Conservation (phyloP, 2,113 vertebrate species). For the Glareola pratincola region DNA sequence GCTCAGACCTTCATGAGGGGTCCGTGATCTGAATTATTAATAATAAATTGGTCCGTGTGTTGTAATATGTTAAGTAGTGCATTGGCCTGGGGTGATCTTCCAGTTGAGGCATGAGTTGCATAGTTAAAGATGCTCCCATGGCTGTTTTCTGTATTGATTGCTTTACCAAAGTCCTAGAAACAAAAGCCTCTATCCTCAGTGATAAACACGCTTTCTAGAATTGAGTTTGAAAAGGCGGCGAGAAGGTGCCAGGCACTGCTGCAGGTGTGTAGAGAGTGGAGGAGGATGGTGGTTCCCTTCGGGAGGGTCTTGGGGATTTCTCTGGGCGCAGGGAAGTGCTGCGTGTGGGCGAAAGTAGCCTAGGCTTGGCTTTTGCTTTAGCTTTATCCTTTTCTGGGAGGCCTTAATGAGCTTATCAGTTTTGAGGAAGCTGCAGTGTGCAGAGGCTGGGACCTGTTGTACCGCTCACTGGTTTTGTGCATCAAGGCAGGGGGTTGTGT, state of each 20-base stretch:
- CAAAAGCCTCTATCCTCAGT: not conserved
- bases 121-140: not conserved
- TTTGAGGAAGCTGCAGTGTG: not conserved
- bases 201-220: not conserved
- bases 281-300: not conserved
- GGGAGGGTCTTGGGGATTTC: not conserved
- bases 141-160: not conserved
- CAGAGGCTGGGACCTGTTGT: not conserved
- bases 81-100: not conserved
- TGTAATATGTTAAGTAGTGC: not conserved
- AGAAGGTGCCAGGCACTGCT: not conserved
- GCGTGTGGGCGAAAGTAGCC: not conserved
- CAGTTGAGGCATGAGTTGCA: not conserved
- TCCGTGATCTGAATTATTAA: not conserved
- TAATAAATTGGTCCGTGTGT: not conserved
- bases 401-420: constrained; percentile 23
- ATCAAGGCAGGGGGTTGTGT: not conserved
- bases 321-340: not conserved
- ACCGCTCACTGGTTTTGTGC: not conserved
- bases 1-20: not conserved
- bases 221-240: not conserved
- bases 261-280: accelerated
- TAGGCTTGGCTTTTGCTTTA: constrained; percentile 22
- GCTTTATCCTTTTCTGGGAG: constrained; percentile 21
- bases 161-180: not conserved